Base-by-base conservation (phyloP, 2,888 invertebrate species). In the Drosophila infuscata region DNA sequence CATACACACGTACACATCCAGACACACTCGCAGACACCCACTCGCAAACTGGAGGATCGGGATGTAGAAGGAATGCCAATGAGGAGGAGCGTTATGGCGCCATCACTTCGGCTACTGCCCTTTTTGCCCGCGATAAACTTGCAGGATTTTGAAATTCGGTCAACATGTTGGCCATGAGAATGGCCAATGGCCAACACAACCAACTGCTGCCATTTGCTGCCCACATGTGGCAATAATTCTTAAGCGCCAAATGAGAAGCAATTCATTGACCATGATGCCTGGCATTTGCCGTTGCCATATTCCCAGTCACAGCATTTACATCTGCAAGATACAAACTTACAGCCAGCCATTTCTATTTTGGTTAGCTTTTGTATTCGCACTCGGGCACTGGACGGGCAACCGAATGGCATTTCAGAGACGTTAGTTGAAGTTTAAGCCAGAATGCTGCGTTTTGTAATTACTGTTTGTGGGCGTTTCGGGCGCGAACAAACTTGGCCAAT, bases 151-250 rank as follows among this genome's bases (percentile, higher is more conserved):
- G 75, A 83, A 88, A 91, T 83, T 85, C 75, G 83, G 88, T 88
- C 86, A 91, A 79, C 88, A 88, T 74, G 67, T 70, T 82, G 75
- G 67, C 83, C 88, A 71, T 81, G 81, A 67, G 76, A 49, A 71
- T 72, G 62, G 70, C 54, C 60, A 59, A 29, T 64, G 68, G 74
- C 54, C 60, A 59, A 49, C 56, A n/a, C n/a, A n/a, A n/a, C n/a
- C n/a, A 54, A 59, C 70, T 36, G 64, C 61, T 65, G 60, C 61
- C 81, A 62, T 83, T 81, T 76, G 76, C 83, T 77, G 76, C 85
- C 82, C 90, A 89, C 86, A 86, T 91, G 91, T 85, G 87, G 90
- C 88, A 78, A 87, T 91, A 84, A 91, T 82, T 87, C 89, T 87
- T 77, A 88, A 87, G 81, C 87, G 89, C 78, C 90, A 87, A 87